These are phyloP conservation scores for Anthophora plumipes DNA, from an alignment of 2,888 invertebrate genomes.

Conservation along the genomic window DNA sequence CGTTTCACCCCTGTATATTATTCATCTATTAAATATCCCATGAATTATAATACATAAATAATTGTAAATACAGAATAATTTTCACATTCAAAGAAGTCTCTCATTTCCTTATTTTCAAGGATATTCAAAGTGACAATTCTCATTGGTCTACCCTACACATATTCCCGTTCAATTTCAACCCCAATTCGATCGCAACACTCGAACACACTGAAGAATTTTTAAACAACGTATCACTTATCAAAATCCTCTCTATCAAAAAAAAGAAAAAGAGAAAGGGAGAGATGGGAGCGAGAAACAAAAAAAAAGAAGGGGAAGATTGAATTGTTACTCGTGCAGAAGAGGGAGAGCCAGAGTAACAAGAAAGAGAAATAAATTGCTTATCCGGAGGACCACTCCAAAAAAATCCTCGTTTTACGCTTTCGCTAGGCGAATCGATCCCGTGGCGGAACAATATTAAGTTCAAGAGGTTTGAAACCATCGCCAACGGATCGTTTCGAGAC, in stretches of 20 bases:
- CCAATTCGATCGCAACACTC: not conserved
- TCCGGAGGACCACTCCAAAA: conserved; percentile 41
- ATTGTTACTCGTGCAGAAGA: not conserved
- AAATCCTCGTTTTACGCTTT: conserved; percentile 41
- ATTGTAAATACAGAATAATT: no score
- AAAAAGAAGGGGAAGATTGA: not conserved
- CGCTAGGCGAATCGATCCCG: conserved; percentile 51
- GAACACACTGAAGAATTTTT: not conserved
- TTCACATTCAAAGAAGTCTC: no score
- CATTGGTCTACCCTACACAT: no score
- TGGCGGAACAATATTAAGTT: conserved; percentile 63
- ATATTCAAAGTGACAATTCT: not conserved
- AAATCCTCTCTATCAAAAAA: not conserved
- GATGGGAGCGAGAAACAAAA: no score
- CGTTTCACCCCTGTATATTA: no score
- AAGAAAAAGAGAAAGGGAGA: not conserved
- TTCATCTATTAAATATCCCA: no score
- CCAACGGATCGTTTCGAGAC: conserved; percentile 61
- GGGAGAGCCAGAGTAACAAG: not conserved
- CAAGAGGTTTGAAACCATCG: conserved; percentile 70
- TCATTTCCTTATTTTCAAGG: no score
- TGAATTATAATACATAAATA: no score
- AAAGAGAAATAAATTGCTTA: conserved; percentile 41
- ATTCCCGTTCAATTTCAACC: not conserved
- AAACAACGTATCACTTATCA: not conserved